Percentiles rank a stretch among this genome's conserved stretches.
These are phyloP conservation scores for Mobula birostris DNA, from an alignment of 2,113 vertebrate species.

Conservation along the genomic window DNA sequence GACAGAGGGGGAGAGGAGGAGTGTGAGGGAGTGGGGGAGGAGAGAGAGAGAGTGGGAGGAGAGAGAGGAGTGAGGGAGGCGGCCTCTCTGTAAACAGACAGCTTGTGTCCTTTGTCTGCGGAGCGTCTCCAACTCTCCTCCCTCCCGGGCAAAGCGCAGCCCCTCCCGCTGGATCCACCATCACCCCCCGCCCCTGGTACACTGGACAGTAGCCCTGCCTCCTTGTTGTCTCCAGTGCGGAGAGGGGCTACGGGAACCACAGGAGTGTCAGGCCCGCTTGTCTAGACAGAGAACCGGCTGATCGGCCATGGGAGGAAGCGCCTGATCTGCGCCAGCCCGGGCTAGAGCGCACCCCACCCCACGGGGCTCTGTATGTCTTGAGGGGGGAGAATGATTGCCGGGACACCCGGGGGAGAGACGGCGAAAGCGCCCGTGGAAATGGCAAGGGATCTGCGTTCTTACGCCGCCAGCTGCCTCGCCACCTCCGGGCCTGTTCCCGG, in stretches of 20 bases:
- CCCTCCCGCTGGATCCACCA: too few relatives aligned
- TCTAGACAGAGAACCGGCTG: not conserved
- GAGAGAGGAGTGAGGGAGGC: too few relatives aligned
- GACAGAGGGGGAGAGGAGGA: not conserved
- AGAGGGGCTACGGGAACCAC: constrained; percentile 53
- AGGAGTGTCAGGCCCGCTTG: not conserved
- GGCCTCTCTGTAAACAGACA: not conserved
- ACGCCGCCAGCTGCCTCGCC: constrained; percentile 45
- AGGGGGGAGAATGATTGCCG: constrained; percentile 47
- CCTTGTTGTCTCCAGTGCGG: constrained; percentile 50
- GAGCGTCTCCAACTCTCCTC: too few relatives aligned
- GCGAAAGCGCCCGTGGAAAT: constrained; percentile 62
- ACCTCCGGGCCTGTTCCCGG: not conserved
- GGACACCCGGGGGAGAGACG: constrained; percentile 43
- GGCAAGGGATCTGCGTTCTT: constrained; percentile 46
- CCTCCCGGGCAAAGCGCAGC: too few relatives aligned
- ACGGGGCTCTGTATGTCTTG: too few relatives aligned
- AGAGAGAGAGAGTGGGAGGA: not conserved
- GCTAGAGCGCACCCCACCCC: constrained; percentile 30
- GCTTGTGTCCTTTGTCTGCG: not conserved
- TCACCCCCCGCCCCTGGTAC: too few relatives aligned
- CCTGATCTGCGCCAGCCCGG: constrained; percentile 38
- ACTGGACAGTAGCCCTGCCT: not conserved
- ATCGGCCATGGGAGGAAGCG: not conserved
- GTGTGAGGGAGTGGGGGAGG: not conserved